phyloP scores from a whole-genome alignment of 2,113 vertebrate species.

The Myotis lucifugus region DNA sequence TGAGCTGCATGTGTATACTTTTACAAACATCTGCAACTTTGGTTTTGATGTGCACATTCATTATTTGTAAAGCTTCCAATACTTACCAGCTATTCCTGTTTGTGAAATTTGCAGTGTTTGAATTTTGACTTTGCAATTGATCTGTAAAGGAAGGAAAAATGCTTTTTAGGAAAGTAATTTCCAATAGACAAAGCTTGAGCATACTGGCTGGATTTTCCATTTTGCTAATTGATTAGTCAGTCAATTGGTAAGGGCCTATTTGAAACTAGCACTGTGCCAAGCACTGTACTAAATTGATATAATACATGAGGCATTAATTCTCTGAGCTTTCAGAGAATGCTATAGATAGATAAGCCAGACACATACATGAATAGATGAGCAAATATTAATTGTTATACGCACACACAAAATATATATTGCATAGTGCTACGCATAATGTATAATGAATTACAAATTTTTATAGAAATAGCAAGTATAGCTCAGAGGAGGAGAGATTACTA shows the following conservation, averaged over 20 bases:
- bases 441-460: conserved; percentile 6
- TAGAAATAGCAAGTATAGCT: not conserved
- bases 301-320: conserved; percentile 8
- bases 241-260: conserved; percentile 63
- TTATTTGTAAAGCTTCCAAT: conserved; percentile 51
- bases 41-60: conserved; percentile 47
- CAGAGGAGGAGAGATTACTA: not conserved
- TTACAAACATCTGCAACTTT: conserved; percentile 25
- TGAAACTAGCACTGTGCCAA: conserved; percentile 44
- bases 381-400: not conserved
- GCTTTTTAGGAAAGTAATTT: conserved; percentile 73
- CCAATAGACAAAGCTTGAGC: conserved; percentile 61
- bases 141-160: conserved; percentile 77
- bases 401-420: not conserved
- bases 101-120: conserved; percentile 72
- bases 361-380: not conserved
- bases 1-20: not conserved
- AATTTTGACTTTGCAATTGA: conserved; percentile 73
- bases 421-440: not conserved
- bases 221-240: conserved; percentile 71
- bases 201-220: conserved; percentile 57
- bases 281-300: conserved; percentile 31
- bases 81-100: conserved; percentile 54
- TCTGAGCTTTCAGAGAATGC: conserved; percentile 25
- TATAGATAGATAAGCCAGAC: not conserved